These are phyloP conservation scores for Pseudomugil gertrudae DNA, from an alignment of 2,797 vertebrate genomes.

Conservation along the genomic window DNA sequence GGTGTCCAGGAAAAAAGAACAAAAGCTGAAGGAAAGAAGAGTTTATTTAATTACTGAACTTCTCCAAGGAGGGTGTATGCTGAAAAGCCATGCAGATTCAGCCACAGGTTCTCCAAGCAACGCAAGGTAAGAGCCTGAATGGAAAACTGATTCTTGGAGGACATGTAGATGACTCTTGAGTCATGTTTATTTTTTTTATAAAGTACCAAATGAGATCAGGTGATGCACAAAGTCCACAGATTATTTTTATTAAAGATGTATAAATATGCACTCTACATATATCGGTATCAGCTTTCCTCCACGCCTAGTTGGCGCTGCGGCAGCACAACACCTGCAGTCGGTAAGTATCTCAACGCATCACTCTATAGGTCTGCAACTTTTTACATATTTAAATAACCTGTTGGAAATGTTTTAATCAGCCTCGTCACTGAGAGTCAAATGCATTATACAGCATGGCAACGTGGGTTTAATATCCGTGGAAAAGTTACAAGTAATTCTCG, in stretches of 20 bases:
- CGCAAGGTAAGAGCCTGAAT: neutral
- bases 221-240: neutral
- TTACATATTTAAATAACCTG: neutral
- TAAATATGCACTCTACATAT: neutral
- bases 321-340: conserved; percentile 29
- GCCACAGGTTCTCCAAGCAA: conserved; percentile 5
- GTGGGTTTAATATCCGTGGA: neutral
- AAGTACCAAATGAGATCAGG: neutral
- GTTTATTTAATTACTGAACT: conserved; percentile 30
- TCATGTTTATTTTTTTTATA: neutral
- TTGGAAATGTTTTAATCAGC: neutral
- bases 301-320: conserved; percentile 15
- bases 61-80: conserved; percentile 4
- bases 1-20: conserved; percentile 35
- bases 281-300: conserved; percentile 3
- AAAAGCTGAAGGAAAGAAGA: conserved; percentile 25
- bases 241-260: neutral
- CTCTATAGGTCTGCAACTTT: neutral
- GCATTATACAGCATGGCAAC: neutral
- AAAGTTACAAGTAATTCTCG: neutral
- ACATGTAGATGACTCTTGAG: neutral
- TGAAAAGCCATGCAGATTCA: conserved; percentile 17
- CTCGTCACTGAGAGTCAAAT: neutral
- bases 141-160: neutral
- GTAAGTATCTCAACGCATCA: conserved; percentile 22